These are phyloP conservation scores for Cetonia aurata DNA, from an alignment of 2,888 invertebrate species.

Conservation along the genomic window DNA sequence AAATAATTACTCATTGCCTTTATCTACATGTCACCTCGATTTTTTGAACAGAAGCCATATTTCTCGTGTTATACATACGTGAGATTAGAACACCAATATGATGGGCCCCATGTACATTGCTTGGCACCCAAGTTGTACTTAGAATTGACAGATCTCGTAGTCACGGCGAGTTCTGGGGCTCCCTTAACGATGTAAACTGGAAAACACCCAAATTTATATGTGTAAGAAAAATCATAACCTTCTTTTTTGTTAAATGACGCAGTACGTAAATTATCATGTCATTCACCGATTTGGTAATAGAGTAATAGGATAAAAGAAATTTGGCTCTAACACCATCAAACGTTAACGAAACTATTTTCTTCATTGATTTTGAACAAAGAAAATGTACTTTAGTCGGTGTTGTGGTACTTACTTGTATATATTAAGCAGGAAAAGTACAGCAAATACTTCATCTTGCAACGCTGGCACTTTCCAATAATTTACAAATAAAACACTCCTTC, in stretches of 20 bases:
- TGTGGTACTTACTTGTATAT: constrained; percentile 22
- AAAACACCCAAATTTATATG: neutral
- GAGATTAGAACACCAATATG: constrained; percentile 82
- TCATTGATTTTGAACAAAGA: constrained; percentile 26
- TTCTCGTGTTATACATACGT: constrained; percentile 64
- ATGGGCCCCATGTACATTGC: constrained; percentile 83
- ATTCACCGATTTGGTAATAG: neutral
- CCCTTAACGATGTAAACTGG: neutral
- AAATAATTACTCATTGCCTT: too few relatives aligned
- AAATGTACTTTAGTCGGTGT: constrained; percentile 18
- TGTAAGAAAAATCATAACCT: neutral
- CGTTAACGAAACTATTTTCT: constrained; percentile 3
- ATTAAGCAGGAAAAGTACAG: constrained; percentile 24
- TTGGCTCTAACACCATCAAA: constrained; percentile 3
- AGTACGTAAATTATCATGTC: neutral
- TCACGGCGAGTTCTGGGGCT: neutral
- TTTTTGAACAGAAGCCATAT: too few relatives aligned
- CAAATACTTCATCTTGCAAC: constrained; percentile 22
- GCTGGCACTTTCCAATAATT: neutral
- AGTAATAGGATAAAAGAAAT: neutral
- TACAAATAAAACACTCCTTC: neutral
- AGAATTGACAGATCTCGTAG: neutral
- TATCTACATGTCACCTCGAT: too few relatives aligned
- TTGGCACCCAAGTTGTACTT: constrained; percentile 35
- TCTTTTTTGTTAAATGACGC: constrained; percentile 1